A percentile compares a stretch with the other conserved stretches of the same genome.
Evolutionary conservation across 2,888 invertebrate species (phyloP).

Genomic region (Dryobotodes eremita): DNA sequence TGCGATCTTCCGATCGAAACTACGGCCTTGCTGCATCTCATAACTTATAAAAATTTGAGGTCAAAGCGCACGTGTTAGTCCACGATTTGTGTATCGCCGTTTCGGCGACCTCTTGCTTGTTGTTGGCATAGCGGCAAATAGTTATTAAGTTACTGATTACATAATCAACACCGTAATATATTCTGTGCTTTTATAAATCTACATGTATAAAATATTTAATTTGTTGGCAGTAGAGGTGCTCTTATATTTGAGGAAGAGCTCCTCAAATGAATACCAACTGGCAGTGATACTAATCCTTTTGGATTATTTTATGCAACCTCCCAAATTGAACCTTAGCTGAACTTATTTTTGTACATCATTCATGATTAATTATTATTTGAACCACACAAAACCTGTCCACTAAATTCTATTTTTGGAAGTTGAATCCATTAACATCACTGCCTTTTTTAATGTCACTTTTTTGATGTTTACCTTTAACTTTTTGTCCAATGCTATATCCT

Average conservation of each 20-base stretch:
- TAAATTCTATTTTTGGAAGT: background rate
- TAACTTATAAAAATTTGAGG: constrained; percentile 14
- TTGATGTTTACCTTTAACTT: constrained; percentile 19
- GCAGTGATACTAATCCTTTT: no score
- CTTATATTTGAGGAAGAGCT: background rate
- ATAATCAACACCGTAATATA: background rate
- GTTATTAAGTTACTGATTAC: background rate
- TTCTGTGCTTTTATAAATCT: background rate
- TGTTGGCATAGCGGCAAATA: background rate
- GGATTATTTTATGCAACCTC: background rate
- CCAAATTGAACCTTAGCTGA: background rate
- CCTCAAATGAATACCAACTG: no score
- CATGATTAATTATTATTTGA: background rate
- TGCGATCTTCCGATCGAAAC: background rate
- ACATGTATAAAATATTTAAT: background rate
- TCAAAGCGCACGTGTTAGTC: constrained; percentile 5
- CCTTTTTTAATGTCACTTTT: background rate
- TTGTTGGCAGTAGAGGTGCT: no score
- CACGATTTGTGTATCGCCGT: background rate
- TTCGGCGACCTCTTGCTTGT: constrained; percentile 8
- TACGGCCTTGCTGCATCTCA: constrained; percentile 7
- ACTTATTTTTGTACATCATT: background rate
- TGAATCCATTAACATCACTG: background rate
- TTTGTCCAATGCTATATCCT: constrained; percentile 25
- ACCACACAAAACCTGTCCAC: background rate